phyloP scores from a whole-genome alignment of 2,888 invertebrate species.

The Rhingia rostrata region DNA sequence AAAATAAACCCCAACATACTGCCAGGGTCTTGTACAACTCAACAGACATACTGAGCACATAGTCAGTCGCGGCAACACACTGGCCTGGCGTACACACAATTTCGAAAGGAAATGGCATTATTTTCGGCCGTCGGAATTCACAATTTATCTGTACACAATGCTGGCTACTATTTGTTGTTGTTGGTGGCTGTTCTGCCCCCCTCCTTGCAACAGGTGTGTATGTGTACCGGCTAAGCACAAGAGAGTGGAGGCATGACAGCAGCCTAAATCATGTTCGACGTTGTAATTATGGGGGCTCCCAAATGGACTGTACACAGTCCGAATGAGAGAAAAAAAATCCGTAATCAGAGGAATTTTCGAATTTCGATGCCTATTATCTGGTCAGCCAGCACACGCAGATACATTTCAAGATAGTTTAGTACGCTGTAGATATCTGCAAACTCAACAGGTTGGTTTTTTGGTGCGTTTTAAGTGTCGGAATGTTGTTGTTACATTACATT shows the following conservation, averaged over 20 bases:
- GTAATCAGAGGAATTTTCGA: slow-evolving; percentile 71
- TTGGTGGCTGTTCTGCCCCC: slow-evolving; percentile 4
- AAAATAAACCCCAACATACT: slow-evolving; percentile 34
- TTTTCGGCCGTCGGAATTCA: slow-evolving; percentile 73
- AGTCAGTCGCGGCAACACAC: neutral
- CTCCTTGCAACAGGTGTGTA: slow-evolving; percentile 66
- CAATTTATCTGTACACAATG: slow-evolving; percentile 64
- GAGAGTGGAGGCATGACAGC: slow-evolving; percentile 69
- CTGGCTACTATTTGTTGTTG: slow-evolving; percentile 35
- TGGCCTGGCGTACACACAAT: slow-evolving; percentile 16
- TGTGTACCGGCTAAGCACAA: slow-evolving; percentile 43
- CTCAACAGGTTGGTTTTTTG: slow-evolving; percentile 58
- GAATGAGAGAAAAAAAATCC: slow-evolving; percentile 32
- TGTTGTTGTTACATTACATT: slow-evolving; percentile 48
- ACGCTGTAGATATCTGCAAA: slow-evolving; percentile 2
- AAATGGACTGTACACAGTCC: slow-evolving; percentile 34
- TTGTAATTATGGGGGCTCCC: slow-evolving; percentile 73
- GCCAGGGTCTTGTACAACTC: slow-evolving; percentile 51
- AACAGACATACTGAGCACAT: slow-evolving; percentile 5
- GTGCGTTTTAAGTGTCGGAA: slow-evolving; percentile 71
- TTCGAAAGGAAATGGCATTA: slow-evolving; percentile 74
- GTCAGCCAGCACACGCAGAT: slow-evolving; percentile 57
- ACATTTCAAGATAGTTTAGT: slow-evolving; percentile 35
- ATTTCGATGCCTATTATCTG: slow-evolving; percentile 73
- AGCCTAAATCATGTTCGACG: slow-evolving; percentile 74